phyloP scores from a whole-genome alignment of 2,113 vertebrate genomes.

The Pteropus alecto region DNA sequence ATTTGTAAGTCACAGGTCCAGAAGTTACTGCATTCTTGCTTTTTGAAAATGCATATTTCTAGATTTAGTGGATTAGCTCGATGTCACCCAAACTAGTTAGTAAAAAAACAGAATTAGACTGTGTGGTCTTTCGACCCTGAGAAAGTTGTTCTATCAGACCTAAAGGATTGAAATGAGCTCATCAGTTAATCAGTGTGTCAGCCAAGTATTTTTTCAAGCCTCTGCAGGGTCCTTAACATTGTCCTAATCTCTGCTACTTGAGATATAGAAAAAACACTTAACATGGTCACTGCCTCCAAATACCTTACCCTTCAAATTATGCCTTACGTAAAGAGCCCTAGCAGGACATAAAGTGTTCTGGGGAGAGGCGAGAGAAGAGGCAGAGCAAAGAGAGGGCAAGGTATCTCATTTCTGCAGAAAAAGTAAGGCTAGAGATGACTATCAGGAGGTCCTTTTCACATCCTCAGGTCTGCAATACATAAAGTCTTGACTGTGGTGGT shows the following conservation, averaged over 20 bases:
- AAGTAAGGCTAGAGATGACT: background rate
- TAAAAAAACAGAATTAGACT: background rate
- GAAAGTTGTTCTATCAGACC: slow-evolving; percentile 14
- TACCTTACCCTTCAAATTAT: slow-evolving; percentile 40
- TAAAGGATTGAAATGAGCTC: slow-evolving; percentile 20
- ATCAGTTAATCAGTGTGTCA: slow-evolving; percentile 57
- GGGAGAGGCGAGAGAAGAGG: too few relatives aligned
- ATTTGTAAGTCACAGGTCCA: background rate
- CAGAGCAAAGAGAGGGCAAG: background rate
- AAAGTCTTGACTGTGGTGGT: background rate
- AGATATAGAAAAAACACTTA: slow-evolving; percentile 39
- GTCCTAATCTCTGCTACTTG: slow-evolving; percentile 44
- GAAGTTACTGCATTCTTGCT: background rate
- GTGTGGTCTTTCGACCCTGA: background rate
- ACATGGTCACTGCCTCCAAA: background rate
- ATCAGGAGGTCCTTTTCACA: too few relatives aligned
- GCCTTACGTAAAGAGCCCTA: background rate
- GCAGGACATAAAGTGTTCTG: background rate
- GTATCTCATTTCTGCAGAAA: background rate
- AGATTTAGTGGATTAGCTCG: background rate
- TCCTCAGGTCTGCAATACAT: fast-evolving
- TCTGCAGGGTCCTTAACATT: slow-evolving; percentile 38
- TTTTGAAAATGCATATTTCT: background rate
- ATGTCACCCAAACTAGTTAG: background rate
- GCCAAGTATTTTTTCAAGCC: slow-evolving; percentile 56